Percentiles rank a stretch among this genome's conserved stretches.
Conservation (phyloP, 2,113 vertebrate genomes). For the Capreolus pygargus region DNA sequence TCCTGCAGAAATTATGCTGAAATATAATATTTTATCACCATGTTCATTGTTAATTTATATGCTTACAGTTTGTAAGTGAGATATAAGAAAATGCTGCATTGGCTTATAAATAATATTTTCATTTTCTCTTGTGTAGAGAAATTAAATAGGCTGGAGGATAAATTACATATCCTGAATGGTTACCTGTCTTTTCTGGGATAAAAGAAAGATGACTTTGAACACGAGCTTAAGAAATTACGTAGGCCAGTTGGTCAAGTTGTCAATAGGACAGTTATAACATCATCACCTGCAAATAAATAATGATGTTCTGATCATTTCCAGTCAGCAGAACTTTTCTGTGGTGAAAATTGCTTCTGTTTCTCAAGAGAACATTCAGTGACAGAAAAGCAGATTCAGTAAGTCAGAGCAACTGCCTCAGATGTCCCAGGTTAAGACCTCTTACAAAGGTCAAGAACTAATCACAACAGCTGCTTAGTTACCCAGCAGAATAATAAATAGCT, state of each 20-base stretch:
- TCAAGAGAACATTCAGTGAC: neutral
- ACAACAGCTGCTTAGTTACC: constrained; percentile 34
- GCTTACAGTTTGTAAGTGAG: neutral
- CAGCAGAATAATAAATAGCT: constrained; percentile 4
- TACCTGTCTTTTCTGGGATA: neutral
- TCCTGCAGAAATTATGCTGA: neutral
- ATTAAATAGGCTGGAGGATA: neutral
- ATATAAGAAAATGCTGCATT: neutral
- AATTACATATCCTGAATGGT: neutral
- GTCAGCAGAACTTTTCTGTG: neutral
- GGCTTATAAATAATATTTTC: neutral
- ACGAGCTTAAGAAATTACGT: too few relatives aligned
- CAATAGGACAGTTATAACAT: neutral
- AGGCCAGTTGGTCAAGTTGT: neutral
- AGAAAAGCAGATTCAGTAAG: neutral
- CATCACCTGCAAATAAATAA: neutral
- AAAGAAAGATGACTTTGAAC: neutral
- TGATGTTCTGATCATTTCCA: neutral
- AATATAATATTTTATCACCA: neutral
- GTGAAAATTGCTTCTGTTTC: neutral
- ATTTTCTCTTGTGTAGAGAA: neutral
- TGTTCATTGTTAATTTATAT: neutral
- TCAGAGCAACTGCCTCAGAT: constrained; percentile 47
- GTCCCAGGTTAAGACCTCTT: constrained; percentile 42
- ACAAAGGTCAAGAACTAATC: constrained; percentile 37